Evolutionary conservation across 2,888 invertebrate species (phyloP), one percentile per base, ranked within the genome.

Genomic region (Selenia dentaria): DNA sequence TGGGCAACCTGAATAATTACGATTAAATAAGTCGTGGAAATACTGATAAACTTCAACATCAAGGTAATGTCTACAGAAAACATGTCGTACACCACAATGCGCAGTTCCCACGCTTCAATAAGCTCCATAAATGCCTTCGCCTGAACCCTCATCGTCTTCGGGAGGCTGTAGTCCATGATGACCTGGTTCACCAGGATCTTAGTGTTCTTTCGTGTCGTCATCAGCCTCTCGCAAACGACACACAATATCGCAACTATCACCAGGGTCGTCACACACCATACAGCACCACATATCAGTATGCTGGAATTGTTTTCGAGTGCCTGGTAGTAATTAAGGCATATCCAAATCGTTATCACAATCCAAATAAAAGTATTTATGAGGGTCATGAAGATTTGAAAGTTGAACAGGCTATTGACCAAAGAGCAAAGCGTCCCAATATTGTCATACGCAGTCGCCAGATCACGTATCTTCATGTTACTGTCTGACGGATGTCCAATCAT

Each of bases 81-180:
- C 39, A 46, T 39, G 11, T 39, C 39, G 18, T 39, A 39, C 6
- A 46, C 29, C 10, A 29, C 11, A 5, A 46, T 25, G 6, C 20
- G 16, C 16, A 46, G 39, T 2, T 32, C 28, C 39, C 45, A 39
- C 9, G 25, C 45, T n/a, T 39, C 35, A 9, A 46, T 29, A 16
- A 39, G 16, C 11, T 28, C 34, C 29, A 39, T 26, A 18, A 46
- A 46, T 4, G 45, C 33, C 25, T 46, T 46, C 1, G 45, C 45
- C 26, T 26, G 26, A 6, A 22, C 1, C 8, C 22, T 22, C 22
- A 22, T 22, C 22, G 8, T 22, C 22, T 22, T 22, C 22, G 22
- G 22, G 8, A 22, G 22, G 22, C 8, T 22, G 22, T 22, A 22
- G 22, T 22, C 22, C 22, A 22, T 22, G 2, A 22, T 8, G 8